A percentile compares a stretch with the other conserved stretches of the same genome.
These are phyloP conservation scores for Centropus unirufus DNA, from an alignment of 2,113 vertebrate genomes.

Conservation along the genomic window DNA sequence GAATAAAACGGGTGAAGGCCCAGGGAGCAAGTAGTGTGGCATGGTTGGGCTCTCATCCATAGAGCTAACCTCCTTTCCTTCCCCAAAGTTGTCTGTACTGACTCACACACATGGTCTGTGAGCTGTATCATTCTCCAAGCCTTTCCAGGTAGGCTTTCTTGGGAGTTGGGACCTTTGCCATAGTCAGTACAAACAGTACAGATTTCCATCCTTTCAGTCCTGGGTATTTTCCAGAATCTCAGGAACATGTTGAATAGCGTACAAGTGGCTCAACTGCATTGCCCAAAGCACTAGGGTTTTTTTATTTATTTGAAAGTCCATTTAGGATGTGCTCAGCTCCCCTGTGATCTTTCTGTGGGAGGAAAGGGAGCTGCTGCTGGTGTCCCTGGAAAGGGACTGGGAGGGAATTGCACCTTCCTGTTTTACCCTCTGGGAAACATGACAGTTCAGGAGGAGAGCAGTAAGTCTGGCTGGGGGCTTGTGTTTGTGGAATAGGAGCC, in stretches of 20 bases:
- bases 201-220: background rate
- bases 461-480: background rate
- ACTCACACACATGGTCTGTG: background rate
- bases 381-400: background rate
- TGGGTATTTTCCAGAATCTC: background rate
- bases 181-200: background rate
- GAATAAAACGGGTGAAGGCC: background rate
- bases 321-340: background rate
- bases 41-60: background rate
- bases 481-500: background rate
- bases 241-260: background rate
- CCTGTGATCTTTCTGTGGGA: background rate
- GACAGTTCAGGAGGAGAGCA: background rate
- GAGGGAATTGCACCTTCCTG: background rate
- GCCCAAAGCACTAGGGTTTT: background rate
- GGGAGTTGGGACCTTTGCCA: background rate
- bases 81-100: background rate
- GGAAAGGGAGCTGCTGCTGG: background rate
- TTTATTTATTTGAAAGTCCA: background rate
- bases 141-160: background rate
- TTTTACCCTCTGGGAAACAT: background rate
- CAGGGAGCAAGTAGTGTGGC: background rate
- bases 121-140: background rate
- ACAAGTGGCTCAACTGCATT: fast-evolving
- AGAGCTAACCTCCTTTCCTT: background rate